phyloP scores from a whole-genome alignment of 2,797 vertebrate genomes.

The Chaunax sp. region DNA sequence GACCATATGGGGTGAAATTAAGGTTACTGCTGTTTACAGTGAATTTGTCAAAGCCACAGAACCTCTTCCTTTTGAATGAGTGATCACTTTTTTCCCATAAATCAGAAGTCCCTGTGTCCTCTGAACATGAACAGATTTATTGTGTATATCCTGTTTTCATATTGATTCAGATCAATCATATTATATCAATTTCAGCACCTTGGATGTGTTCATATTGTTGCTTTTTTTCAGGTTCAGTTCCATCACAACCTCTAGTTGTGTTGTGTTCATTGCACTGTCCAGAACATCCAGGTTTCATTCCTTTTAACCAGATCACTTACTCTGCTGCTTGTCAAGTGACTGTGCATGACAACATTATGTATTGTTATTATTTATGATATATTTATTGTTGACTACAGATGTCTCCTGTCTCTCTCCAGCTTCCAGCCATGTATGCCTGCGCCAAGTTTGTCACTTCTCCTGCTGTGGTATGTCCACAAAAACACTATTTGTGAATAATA shows the following conservation, averaged over 20 bases:
- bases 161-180: too few relatives aligned
- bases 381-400: background rate
- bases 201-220: background rate
- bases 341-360: background rate
- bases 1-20: conserved; percentile 1
- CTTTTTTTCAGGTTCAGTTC: background rate
- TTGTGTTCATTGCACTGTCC: background rate
- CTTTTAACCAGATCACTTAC: background rate
- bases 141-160: too few relatives aligned
- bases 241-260: background rate
- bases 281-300: background rate
- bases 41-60: background rate
- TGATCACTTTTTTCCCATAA: too few relatives aligned
- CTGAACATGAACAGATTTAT: too few relatives aligned
- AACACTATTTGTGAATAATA: background rate
- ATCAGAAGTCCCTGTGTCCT: too few relatives aligned
- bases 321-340: background rate
- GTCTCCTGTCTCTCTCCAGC: conserved; percentile 52
- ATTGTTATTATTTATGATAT: too few relatives aligned
- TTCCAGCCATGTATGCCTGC: conserved; percentile 85
- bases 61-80: too few relatives aligned
- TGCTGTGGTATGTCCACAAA: conserved; percentile 79
- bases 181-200: background rate
- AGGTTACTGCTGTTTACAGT: background rate
- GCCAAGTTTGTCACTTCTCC: conserved; percentile 84